Base-by-base conservation (phyloP, 2,888 invertebrate species). In the Idaea straminata region DNA sequence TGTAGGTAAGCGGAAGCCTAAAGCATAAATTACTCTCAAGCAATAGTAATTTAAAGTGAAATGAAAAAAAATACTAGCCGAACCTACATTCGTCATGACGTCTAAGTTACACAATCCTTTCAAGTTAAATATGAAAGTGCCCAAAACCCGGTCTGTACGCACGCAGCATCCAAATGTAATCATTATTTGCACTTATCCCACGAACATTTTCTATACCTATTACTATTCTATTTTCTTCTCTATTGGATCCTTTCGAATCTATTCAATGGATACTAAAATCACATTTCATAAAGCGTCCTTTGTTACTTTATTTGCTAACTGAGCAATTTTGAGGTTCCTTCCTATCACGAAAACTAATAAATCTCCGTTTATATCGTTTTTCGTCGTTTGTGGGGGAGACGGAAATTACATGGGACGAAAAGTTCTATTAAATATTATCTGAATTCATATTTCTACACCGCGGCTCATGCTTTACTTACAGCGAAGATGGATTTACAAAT, bases 101-200 rank as follows among this genome's bases (percentile, higher is more conserved):
- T 47, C 47, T 47, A 10, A 47, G 47, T 47, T 47, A 10, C 47
- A 47, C 13, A 47, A 47, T 10, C 13, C 47, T 47, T 47, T 47
- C 7, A 10, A 69, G 65, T 69, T 71, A 72, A 77, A 81, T 80
- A 73, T 74, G 79, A 82, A 80, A 81, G 81, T 80, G 71, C 73
- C 74, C 73, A 71, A 74, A 72, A 76, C 74, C 62, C 35, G 13
- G 34, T 13, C 59, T 59, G 34, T 4, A 34, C 59, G 59, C 15
- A 25, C 59, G 34, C 16, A 75, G 75, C 77, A 76, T 76, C 72
- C 69, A 67, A 76, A 76, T 67, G 72, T 58, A 15, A 13, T 16
- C 34, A 62, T 35, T 62, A 34, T 57, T 16, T 58, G 34, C 25
- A 59, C 34, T 25, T 25, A 13, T 59, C 16, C 47, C 47, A 10